Evolutionary conservation across 2,888 invertebrate genomes (phyloP), one percentile per base, ranked within the genome.

Genomic region (Megamerina dolium): DNA sequence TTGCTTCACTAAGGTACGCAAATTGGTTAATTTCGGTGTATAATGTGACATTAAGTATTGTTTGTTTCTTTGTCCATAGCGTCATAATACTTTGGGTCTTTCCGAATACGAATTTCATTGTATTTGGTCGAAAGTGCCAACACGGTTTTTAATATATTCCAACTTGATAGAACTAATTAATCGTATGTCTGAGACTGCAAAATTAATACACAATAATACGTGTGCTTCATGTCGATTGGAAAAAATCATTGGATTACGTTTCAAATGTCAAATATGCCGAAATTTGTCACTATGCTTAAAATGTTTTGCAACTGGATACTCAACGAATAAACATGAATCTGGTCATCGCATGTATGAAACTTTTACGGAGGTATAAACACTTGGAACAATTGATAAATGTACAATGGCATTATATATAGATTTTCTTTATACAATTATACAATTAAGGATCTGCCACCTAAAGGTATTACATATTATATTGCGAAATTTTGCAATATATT

Each of bases 281-380:
- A 62, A 66, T 48, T 30, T 70, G 5, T 71, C 70, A 0, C 45
- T 72, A 13, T 72, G 72, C 35, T 46, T 70, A 37, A 61, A 63
- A 43, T 72, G 72, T 48, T 72, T 71, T 54, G 63, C 70, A 2
- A 55, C 56, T 14, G 70, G 70, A 2, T 61, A 47, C 26, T 52
- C 53, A 1, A 55, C 51, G 16, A 58, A 59, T 31, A 68, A 65
- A 36, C 72, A 72, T 43, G 57, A 57, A 41, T 45, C 50, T 2
- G 51, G 59, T 6, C 72, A 72, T 55, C 66, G 69, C 9, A 67
- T 72, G 62, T 65, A 56, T 48, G 72, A 72, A 49, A 63, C 68
- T 8, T 69, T 64, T 43, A 56, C 58, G 2, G 69, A 68, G 49
- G 63, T 63, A 54, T 49, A 35, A 23, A 14, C 6, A 31, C 19